Percentiles rank a stretch among this genome's conserved stretches.
These are phyloP conservation scores for Myoxocephalus aenaeus DNA, from an alignment of 2,797 vertebrate species.

Conservation along the genomic window DNA sequence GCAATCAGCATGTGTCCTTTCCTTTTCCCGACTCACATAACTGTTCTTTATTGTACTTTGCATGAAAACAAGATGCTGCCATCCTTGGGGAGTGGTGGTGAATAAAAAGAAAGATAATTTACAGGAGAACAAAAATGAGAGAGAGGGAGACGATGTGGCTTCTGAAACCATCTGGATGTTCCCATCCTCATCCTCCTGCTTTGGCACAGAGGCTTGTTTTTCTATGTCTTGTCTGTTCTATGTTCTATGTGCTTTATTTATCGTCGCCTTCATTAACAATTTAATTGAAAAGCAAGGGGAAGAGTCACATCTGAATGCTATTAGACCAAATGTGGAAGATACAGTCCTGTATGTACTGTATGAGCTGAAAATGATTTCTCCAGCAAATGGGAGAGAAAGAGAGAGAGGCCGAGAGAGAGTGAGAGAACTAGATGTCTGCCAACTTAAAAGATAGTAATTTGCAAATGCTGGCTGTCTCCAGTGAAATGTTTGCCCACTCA, in stretches of 20 bases:
- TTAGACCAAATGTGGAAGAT: conserved; percentile 55
- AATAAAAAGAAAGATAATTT: conserved; percentile 9
- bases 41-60: conserved; percentile 28
- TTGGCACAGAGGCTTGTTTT: conserved; percentile 43
- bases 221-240: conserved; percentile 44
- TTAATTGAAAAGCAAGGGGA: conserved; percentile 69
- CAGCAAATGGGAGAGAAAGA: conserved; percentile 25
- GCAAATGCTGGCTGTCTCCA: conserved; percentile 68
- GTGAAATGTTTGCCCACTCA: conserved; percentile 71
- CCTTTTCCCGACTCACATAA: conserved; percentile 15
- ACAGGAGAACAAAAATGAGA: conserved; percentile 38
- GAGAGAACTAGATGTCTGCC: conserved; percentile 49
- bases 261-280: conserved; percentile 72
- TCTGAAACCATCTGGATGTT: conserved; percentile 62
- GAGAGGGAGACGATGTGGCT: conserved; percentile 12
- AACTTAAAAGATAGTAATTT: conserved; percentile 77
- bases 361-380: conserved; percentile 55
- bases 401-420: not conserved
- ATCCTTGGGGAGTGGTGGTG: conserved; percentile 16
- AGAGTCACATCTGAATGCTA: conserved; percentile 63
- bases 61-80: conserved; percentile 48
- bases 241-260: conserved; percentile 72
- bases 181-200: conserved; percentile 48
- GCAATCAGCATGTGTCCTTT: conserved; percentile 9
- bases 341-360: conserved; percentile 59